Percentiles rank a stretch among this genome's conserved stretches.
These are phyloP conservation scores for Microchrysa polita DNA, from an alignment of 2,888 invertebrate genomes.

Conservation along the genomic window DNA sequence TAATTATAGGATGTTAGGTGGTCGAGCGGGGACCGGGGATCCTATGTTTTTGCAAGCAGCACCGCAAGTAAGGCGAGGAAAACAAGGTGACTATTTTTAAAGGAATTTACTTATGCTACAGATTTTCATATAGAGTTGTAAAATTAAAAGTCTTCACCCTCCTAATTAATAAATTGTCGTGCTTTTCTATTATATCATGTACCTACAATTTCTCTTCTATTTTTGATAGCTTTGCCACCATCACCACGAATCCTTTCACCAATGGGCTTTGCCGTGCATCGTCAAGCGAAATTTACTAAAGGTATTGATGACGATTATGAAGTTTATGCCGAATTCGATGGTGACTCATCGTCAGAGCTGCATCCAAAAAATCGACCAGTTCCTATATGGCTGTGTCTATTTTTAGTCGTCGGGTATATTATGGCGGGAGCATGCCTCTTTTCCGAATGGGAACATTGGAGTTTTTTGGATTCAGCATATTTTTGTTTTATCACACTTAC, in stretches of 20 bases:
- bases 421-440: slow-evolving; percentile 89
- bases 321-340: slow-evolving; percentile 65
- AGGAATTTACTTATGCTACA: no score
- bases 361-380: slow-evolving; percentile 71
- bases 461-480: slow-evolving; percentile 86
- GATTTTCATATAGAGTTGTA: no score
- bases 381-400: slow-evolving; percentile 89
- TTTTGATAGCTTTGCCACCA: slow-evolving; percentile 57
- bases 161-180: no score
- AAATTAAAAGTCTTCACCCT: no score
- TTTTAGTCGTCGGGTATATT: slow-evolving; percentile 88
- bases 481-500: slow-evolving; percentile 95
- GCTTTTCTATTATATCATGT: no score
- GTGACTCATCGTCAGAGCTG: slow-evolving; percentile 63
- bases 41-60: slow-evolving; percentile 10
- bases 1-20: slow-evolving; percentile 53
- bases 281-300: slow-evolving; percentile 66
- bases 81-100: no score
- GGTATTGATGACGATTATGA: slow-evolving; percentile 71
- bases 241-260: slow-evolving; percentile 76
- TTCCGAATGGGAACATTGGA: slow-evolving; percentile 86
- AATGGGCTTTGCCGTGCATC: slow-evolving; percentile 72
- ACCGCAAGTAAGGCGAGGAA: slow-evolving; percentile 15
- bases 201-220: neutral
- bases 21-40: slow-evolving; percentile 46